These are phyloP conservation scores for Denticeps clupeoides DNA, from an alignment of 2,797 vertebrate species.

Conservation along the genomic window DNA sequence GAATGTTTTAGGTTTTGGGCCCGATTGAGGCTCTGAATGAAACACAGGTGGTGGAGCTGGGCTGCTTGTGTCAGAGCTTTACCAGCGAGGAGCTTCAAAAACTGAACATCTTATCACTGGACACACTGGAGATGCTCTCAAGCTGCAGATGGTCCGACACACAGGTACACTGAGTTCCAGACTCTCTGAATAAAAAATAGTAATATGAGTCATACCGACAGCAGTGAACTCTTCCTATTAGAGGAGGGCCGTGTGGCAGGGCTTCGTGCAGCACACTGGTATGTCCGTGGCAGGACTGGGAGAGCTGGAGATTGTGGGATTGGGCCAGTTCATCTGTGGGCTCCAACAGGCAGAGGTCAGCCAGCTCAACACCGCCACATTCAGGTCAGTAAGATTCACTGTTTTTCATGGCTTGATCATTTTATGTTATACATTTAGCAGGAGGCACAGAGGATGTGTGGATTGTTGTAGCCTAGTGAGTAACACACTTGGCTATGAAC, in stretches of 20 bases:
- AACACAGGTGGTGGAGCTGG: conserved; percentile 31
- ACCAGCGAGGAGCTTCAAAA: conserved; percentile 31
- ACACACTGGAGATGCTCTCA: conserved; percentile 37
- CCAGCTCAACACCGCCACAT: conserved; percentile 33
- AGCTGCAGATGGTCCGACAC: conserved; percentile 46
- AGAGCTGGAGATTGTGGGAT: conserved; percentile 37
- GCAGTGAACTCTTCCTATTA: conserved; percentile 16
- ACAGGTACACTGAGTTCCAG: conserved; percentile 41
- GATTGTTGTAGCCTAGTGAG: background rate
- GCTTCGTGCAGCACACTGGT: conserved; percentile 21
- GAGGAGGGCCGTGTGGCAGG: conserved; percentile 42
- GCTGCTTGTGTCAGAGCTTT: conserved; percentile 50
- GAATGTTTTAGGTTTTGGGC: conserved; percentile 40
- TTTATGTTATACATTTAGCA: background rate
- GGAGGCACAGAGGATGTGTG: background rate
- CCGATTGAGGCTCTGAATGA: conserved; percentile 35
- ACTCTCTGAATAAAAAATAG: background rate
- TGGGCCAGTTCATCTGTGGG: conserved; percentile 56
- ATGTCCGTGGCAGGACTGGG: conserved; percentile 28
- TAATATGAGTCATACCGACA: background rate
- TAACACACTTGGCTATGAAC: no score
- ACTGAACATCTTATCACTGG: conserved; percentile 38
- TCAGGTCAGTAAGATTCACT: conserved; percentile 42
- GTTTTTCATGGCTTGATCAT: no score
- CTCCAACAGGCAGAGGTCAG: conserved; percentile 35